phyloP scores from a whole-genome alignment of 2,888 invertebrate genomes.

The Melitaea athalia region DNA sequence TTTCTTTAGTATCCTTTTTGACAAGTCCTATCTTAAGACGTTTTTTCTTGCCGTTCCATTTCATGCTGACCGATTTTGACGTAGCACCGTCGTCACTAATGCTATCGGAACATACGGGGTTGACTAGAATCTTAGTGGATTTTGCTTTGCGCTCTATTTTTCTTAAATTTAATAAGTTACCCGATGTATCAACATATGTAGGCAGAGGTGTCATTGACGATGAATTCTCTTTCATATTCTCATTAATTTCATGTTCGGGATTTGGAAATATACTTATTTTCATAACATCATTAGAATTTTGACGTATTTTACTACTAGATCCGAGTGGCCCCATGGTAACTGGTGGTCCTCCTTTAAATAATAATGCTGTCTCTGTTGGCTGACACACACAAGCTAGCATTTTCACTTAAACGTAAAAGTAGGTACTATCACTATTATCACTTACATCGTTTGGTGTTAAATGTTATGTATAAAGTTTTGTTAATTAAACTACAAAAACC shows the following conservation, averaged over 20 bases:
- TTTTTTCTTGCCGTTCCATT: slow-evolving; percentile 78
- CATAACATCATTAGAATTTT: slow-evolving; percentile 60
- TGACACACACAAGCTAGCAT: slow-evolving; percentile 88
- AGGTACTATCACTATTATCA: slow-evolving; percentile 61
- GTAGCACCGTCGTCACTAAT: slow-evolving; percentile 73
- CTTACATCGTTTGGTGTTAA: slow-evolving; percentile 57
- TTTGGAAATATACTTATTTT: slow-evolving; percentile 65
- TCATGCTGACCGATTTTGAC: slow-evolving; percentile 61
- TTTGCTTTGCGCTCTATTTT: slow-evolving; percentile 76
- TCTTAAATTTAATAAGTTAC: slow-evolving; percentile 68
- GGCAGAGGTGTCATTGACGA: slow-evolving; percentile 65
- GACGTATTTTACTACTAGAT: slow-evolving; percentile 69
- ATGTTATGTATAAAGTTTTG: slow-evolving; percentile 35
- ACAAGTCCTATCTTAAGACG: slow-evolving; percentile 65
- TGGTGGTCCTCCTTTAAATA: slow-evolving; percentile 79
- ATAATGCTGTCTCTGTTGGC: slow-evolving; percentile 81
- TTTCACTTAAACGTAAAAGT: slow-evolving; percentile 60
- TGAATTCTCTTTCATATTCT: slow-evolving; percentile 61
- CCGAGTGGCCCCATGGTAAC: slow-evolving; percentile 81
- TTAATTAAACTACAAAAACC: slow-evolving; percentile 25
- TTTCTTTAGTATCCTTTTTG: slow-evolving; percentile 50
- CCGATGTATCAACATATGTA: slow-evolving; percentile 60
- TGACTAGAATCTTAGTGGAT: slow-evolving; percentile 77
- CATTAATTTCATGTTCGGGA: slow-evolving; percentile 58
- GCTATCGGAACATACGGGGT: slow-evolving; percentile 74